Evolutionary conservation across 2,113 vertebrate species (phyloP).

Genomic region (Misgurnus anguillicaudatus): DNA sequence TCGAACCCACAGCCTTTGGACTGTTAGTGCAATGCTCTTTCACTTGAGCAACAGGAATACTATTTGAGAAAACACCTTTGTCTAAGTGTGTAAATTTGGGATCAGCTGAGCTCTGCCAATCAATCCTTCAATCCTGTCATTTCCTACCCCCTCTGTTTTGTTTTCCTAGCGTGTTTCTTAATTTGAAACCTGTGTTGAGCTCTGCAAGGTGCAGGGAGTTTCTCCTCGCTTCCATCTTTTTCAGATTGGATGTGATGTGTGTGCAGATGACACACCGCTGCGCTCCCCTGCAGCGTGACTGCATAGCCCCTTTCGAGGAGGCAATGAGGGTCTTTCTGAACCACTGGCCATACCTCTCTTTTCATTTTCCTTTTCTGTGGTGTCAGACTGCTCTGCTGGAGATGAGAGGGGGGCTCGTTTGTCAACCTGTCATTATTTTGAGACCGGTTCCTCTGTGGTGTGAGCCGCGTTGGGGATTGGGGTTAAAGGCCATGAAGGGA

Average conservation of each 20-base stretch:
- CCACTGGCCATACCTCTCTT: constrained; percentile 49
- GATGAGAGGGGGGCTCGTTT: constrained; percentile 42
- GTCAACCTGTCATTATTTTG: constrained; percentile 50
- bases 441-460: constrained; percentile 3
- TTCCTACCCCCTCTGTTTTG: constrained; percentile 3
- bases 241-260: constrained; percentile 52
- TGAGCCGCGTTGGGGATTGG: neutral
- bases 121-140: neutral
- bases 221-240: constrained; percentile 48
- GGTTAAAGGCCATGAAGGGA: constrained; percentile 44
- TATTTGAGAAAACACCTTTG: neutral
- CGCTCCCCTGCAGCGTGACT: constrained; percentile 41
- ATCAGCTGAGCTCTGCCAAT: constrained; percentile 18
- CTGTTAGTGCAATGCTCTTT: too few species aligned
- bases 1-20: too few species aligned
- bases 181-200: constrained; percentile 39
- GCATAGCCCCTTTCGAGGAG: constrained; percentile 35
- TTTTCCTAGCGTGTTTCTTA: constrained; percentile 43
- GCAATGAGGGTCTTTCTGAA: constrained; percentile 51
- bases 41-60: neutral
- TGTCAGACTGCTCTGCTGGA: constrained; percentile 43
- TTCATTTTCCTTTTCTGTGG: constrained; percentile 52
- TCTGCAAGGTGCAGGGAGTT: constrained; percentile 13
- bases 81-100: neutral
- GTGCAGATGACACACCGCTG: constrained; percentile 31